Conservation (phyloP, 1,140 invertebrate species). For the Zaprionus taronus region DNA sequence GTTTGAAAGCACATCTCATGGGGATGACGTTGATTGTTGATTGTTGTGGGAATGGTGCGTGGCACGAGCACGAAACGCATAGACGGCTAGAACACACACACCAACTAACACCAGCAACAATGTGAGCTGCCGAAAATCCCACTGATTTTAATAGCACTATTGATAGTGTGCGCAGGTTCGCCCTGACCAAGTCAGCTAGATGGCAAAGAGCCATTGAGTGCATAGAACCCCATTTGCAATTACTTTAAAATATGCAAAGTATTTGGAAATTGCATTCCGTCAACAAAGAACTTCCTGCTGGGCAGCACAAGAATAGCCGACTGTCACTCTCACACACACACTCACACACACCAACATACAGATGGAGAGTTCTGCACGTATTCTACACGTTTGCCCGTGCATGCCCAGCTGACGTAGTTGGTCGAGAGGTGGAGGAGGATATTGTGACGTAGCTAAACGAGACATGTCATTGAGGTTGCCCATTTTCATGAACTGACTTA, state of each 20-base stretch:
- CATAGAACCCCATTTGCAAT: slow-evolving; percentile 58
- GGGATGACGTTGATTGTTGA: slow-evolving; percentile 65
- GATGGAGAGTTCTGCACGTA: not conserved
- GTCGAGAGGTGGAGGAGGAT: not conserved
- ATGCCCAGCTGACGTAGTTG: not conserved
- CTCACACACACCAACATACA: not conserved
- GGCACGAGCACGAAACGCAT: not conserved
- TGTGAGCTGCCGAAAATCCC: not conserved
- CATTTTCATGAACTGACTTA: not conserved
- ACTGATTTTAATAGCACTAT: slow-evolving; percentile 5
- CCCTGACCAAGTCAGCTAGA: not conserved
- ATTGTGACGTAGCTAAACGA: not conserved
- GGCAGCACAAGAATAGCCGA: slow-evolving; percentile 25
- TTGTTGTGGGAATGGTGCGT: slow-evolving; percentile 21
- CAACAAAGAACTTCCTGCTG: slow-evolving; percentile 39
- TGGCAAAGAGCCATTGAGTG: slow-evolving; percentile 28
- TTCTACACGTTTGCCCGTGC: not conserved
- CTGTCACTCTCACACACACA: slow-evolving; percentile 6
- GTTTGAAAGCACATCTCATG: slow-evolving; percentile 44
- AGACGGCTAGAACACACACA: slow-evolving; percentile 1
- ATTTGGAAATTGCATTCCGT: slow-evolving; percentile 72
- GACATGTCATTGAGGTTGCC: not conserved
- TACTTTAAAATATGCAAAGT: slow-evolving; percentile 73
- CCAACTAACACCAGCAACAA: not conserved
- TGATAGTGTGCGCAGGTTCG: slow-evolving; percentile 17